phyloP scores from a whole-genome alignment of 2,888 invertebrate species.

The Agrotis puta region DNA sequence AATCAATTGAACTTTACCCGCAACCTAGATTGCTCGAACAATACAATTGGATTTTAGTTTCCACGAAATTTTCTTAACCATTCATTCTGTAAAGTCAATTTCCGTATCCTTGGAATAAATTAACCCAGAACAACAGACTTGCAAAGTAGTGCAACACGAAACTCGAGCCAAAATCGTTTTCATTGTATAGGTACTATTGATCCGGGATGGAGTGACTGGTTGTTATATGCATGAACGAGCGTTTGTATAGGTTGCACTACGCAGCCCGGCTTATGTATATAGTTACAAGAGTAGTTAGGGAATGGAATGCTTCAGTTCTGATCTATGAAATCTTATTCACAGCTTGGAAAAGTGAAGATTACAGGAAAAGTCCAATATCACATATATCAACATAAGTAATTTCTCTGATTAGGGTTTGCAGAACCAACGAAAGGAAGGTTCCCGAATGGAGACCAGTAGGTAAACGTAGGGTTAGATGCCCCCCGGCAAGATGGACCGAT shows the following conservation, averaged over 20 bases:
- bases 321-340: not conserved
- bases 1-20: conserved; percentile 57
- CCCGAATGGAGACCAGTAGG: too few relatives aligned
- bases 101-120: conserved; percentile 39
- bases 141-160: conserved; percentile 26
- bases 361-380: not conserved
- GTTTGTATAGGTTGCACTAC: conserved; percentile 32
- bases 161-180: conserved; percentile 44
- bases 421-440: too few relatives aligned
- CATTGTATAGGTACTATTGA: conserved; percentile 51
- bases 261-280: conserved; percentile 8
- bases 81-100: conserved; percentile 35
- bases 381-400: not conserved
- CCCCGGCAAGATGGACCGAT: too few relatives aligned
- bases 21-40: conserved; percentile 39
- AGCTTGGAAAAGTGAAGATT: not conserved
- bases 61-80: conserved; percentile 10
- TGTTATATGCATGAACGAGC: conserved; percentile 51
- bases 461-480: too few relatives aligned
- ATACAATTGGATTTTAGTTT: conserved; percentile 32
- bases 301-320: conserved; percentile 10
- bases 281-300: not conserved
- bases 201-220: conserved; percentile 35
- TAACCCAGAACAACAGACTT: conserved; percentile 34
- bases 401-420: too few relatives aligned